Conservation (phyloP, 2,113 vertebrate genomes). For the Brachypteracias leptosomus region DNA sequence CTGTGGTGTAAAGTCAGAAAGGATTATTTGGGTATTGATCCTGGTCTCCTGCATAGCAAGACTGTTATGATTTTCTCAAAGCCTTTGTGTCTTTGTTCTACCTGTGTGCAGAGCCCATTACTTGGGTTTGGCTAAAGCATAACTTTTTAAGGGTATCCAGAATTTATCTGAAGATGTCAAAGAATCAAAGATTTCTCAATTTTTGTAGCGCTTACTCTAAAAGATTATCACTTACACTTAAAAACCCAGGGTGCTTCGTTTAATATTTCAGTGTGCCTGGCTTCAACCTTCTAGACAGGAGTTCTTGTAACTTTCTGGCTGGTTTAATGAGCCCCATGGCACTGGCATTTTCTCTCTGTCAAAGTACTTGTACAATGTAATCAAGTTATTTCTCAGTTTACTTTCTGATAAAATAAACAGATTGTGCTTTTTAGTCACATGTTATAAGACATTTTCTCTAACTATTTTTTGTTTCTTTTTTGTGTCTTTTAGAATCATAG, state of each 20-base stretch:
- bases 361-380: background rate
- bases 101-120: background rate
- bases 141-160: background rate
- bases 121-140: background rate
- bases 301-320: background rate
- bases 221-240: background rate
- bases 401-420: constrained; percentile 10
- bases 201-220: background rate
- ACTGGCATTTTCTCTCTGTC: background rate
- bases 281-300: background rate
- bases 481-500: background rate
- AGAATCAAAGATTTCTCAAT: background rate
- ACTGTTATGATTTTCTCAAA: background rate
- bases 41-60: background rate
- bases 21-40: background rate
- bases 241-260: background rate
- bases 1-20: background rate
- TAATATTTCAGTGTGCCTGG: background rate
- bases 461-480: background rate
- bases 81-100: background rate
- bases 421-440: background rate
- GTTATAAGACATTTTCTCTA: background rate
- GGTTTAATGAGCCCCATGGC: background rate
- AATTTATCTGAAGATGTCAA: background rate
- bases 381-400: background rate